Percentiles rank a stretch among this genome's conserved stretches.
Evolutionary conservation across 2,113 vertebrate genomes (phyloP).

Genomic region (Ameiurus melas): DNA sequence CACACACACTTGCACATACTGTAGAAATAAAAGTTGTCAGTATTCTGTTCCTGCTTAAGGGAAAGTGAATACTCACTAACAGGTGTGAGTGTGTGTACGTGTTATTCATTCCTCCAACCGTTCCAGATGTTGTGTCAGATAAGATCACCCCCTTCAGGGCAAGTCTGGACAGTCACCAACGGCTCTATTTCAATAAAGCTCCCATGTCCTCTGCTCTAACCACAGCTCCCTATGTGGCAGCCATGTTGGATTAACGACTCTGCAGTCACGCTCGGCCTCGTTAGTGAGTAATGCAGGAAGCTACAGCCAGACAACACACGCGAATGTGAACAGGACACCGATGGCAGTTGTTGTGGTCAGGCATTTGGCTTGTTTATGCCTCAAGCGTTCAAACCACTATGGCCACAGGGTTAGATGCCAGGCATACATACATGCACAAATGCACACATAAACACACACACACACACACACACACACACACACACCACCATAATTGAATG

Average conservation of each 20-base stretch:
- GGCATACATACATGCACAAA: not conserved
- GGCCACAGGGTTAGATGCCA: not conserved
- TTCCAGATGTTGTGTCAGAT: constrained; percentile 22
- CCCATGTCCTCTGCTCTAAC: not conserved
- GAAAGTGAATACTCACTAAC: not conserved
- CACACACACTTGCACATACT: not conserved
- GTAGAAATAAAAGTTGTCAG: not conserved
- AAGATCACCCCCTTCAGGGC: not conserved
- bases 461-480: not conserved
- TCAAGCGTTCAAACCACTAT: constrained; percentile 3
- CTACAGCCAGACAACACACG: not conserved
- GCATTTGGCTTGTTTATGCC: constrained; percentile 7
- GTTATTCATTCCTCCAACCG: not conserved
- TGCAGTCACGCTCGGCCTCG: not conserved
- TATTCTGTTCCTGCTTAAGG: not conserved
- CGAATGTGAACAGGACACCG: constrained; percentile 10
- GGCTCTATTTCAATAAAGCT: constrained; percentile 6
- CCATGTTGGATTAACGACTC: constrained; percentile 16
- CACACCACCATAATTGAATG: constrained; percentile 6
- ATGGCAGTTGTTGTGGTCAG: constrained; percentile 21
- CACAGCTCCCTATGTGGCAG: not conserved
- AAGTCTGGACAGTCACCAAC: constrained; percentile 1
- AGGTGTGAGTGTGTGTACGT: not conserved
- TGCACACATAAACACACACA: not conserved
- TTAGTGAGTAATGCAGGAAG: constrained; percentile 10